Conservation (phyloP, 2,797 vertebrate genomes). For the Crocodylus rhombifer region DNA sequence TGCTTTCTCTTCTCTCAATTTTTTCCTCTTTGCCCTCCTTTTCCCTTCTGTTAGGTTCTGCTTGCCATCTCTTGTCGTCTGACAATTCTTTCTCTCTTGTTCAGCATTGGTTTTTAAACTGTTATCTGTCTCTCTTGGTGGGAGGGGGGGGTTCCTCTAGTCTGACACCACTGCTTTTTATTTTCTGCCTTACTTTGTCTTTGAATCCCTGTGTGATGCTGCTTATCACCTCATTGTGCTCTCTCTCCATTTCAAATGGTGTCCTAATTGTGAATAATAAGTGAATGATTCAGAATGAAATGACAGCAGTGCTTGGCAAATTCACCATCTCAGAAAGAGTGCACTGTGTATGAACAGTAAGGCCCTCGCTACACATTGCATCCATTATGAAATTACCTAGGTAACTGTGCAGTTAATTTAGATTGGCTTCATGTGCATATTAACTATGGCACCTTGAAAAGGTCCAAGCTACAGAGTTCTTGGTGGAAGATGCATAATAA, state of each 20-base stretch:
- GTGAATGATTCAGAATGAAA: constrained; percentile 54
- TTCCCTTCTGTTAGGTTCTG: constrained; percentile 54
- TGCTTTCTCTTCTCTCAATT: background rate
- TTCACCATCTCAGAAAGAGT: constrained; percentile 9
- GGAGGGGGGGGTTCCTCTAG: constrained; percentile 1
- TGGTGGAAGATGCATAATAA: too few relatives aligned
- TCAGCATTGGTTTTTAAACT: constrained; percentile 65
- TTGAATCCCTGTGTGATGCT: background rate
- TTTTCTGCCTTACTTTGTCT: constrained; percentile 36
- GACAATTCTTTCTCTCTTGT: constrained; percentile 58
- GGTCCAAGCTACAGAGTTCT: too few relatives aligned
- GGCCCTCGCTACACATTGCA: too few relatives aligned
- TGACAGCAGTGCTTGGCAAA: constrained; percentile 3
- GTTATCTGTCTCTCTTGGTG: constrained; percentile 18
- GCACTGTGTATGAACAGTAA: background rate
- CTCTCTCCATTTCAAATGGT: constrained; percentile 1
- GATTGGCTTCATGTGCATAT: too few relatives aligned
- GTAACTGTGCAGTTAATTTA: too few relatives aligned
- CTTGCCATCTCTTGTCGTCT: constrained; percentile 42
- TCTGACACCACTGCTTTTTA: background rate
- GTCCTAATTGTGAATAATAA: constrained; percentile 43
- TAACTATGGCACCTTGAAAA: too few relatives aligned
- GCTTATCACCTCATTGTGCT: constrained; percentile 30
- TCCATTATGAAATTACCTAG: too few relatives aligned
- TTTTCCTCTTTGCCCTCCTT: background rate